These are phyloP conservation scores for Cebidichthys violaceus DNA, from an alignment of 2,113 vertebrate genomes.

Conservation along the genomic window DNA sequence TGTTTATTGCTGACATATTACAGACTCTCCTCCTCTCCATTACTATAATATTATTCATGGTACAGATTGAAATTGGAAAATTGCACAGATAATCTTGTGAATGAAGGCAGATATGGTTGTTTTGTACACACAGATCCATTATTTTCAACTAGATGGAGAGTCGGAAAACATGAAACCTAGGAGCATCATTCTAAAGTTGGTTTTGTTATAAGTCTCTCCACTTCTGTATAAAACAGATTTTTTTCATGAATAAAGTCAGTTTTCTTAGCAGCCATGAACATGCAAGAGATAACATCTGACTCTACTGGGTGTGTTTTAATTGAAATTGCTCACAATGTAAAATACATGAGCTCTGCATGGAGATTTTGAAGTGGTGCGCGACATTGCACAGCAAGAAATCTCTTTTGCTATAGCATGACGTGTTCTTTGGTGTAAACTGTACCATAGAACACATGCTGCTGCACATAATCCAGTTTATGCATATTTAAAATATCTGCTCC, in stretches of 20 bases:
- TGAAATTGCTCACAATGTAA: slow-evolving; percentile 54
- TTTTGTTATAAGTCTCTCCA: not conserved
- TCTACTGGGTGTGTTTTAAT: slow-evolving; percentile 42
- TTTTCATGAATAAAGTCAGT: not conserved
- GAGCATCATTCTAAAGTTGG: not conserved
- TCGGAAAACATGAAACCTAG: not conserved
- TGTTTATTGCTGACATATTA: not conserved
- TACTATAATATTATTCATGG: not conserved
- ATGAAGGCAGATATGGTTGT: not conserved
- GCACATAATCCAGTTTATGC: slow-evolving; percentile 54
- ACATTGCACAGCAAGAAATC: slow-evolving; percentile 33
- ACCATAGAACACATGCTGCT: slow-evolving; percentile 70
- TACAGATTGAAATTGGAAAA: not conserved
- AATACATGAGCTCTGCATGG: slow-evolving; percentile 42
- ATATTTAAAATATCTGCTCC: slow-evolving; percentile 67
- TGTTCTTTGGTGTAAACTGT: slow-evolving; percentile 60
- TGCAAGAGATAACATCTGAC: slow-evolving; percentile 19
- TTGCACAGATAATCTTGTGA: not conserved
- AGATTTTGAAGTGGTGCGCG: slow-evolving; percentile 13
- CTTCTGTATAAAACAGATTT: not conserved
- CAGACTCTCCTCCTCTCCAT: not conserved
- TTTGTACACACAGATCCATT: not conserved
- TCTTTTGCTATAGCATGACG: slow-evolving; percentile 31
- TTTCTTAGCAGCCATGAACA: not conserved
- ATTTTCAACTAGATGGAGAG: not conserved